These are phyloP conservation scores for Mantis religiosa DNA, from an alignment of 2,888 invertebrate species.

Conservation along the genomic window DNA sequence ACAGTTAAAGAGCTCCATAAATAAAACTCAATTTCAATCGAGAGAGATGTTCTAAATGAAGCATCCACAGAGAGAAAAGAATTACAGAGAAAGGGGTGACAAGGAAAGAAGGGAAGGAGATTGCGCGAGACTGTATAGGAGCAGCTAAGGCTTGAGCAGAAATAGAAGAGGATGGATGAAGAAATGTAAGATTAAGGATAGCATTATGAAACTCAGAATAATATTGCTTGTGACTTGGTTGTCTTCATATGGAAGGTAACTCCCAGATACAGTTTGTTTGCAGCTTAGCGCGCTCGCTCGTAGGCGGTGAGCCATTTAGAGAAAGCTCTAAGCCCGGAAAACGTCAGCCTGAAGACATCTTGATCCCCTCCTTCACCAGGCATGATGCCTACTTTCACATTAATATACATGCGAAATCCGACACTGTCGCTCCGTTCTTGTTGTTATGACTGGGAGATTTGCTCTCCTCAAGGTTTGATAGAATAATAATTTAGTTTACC, in stretches of 20 bases:
- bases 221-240: no score
- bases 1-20: no score
- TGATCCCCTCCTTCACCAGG: not conserved
- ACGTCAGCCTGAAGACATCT: not conserved
- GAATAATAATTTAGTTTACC: not conserved
- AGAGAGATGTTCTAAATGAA: no score
- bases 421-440: not conserved
- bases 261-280: not conserved
- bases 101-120: no score
- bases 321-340: not conserved
- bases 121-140: no score
- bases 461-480: not conserved
- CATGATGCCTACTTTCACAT: not conserved
- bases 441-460: not conserved
- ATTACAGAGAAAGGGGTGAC: no score
- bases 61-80: no score
- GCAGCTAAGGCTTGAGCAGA: no score
- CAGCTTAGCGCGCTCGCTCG: not conserved
- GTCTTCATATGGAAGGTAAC: not conserved
- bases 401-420: constrained; percentile 5
- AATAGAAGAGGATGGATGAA: no score
- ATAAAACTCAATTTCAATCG: no score
- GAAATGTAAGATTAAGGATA: no score
- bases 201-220: no score
- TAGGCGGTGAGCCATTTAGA: not conserved